Evolutionary conservation across 2,888 invertebrate genomes (phyloP), one percentile per base, ranked within the genome.

Genomic region (Tenthredo scrophulariae): DNA sequence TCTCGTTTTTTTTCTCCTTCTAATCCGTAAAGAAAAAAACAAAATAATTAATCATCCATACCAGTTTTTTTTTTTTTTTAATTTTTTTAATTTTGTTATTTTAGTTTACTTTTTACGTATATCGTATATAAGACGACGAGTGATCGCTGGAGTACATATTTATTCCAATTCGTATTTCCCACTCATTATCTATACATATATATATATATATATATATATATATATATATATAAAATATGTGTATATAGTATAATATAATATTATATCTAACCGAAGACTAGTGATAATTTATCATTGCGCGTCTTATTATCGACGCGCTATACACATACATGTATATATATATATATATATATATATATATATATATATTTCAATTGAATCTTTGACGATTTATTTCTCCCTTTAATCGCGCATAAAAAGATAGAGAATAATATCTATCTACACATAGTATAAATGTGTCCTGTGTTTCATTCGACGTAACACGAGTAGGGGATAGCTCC

Each of bases 121-220:
- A 72, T 72, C 43, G 43, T 72, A 72, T 40, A 26, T 72, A 72
- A 72, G 43, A 43, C 40, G 72, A 22, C 18, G 72, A 72, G 72
- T 72, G 72, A 72, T 72, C 72, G 72, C 72, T 72, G 43, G 9
- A 72, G 40, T 72, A 37, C 37, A 33, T 70, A 10, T n/a, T 22
- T 18, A 26, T 13, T 70, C 7, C 37, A 13, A 15, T 67, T 67
- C 18, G 18, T 29, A 67, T 26, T 67, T 10, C 26, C 22, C 1
- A 58, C 9, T 22, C 58, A 58, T 58, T 46, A 46, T 46, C 15
- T 46, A 13, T 46, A 43, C 10, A 40, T 0, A 22, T 62, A n/a
- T 58, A 9, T 22, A 22, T 62, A 26, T 22, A 22, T 9, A 5
- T n/a, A 2, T 15, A 4, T 54, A n/a, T n/a, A n/a, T n/a, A 22